Base-by-base conservation (phyloP, 2,888 invertebrate species). In the Patella ulyssiponensis region DNA sequence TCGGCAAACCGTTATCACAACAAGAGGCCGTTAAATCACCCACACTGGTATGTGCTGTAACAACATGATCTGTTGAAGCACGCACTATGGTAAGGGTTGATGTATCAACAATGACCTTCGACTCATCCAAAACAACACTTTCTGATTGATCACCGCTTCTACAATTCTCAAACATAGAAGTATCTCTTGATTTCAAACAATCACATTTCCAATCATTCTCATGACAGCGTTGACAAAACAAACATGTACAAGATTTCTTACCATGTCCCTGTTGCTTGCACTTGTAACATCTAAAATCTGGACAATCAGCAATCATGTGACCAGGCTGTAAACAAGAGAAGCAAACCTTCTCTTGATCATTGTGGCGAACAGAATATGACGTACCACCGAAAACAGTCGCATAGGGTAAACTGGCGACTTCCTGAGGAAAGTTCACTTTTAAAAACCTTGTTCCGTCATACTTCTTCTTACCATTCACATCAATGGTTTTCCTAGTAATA, bases 341-440 rank as follows among this genome's bases (percentile, higher is more conserved):
- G 20, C 58, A 58, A 9, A 58, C 58, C 58, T 20, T 64, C 12
- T 64, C 64, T 12, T 64, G 64, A 14, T 64, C 64, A 64, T 64
- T 64, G 23, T 64, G 64, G 11, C 64, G n/a, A n/a, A 64, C 64
- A 64, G n/a, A 9, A 64, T 64, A 64, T n/a, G 64, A 64, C n/a
- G 23, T 23, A n/a, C 64, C 64, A n/a, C 23, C 64, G 14, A 64
- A 64, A 64, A 14, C 4, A 64, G 64, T 64, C 3, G 20, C 64
- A 12, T 64, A 64, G n/a, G 64, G 64, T 14, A 64, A 14, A n/a
- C 64, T 64, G n/a, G 20, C 4, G 1, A 64, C 64, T n/a, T n/a
- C 5, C 11, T n/a, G 9, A 1, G 64, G 64, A n/a, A 64, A 64
- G n/a, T 64, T 11, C 0, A 64, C 64, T 5, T 64, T 64, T 11